Evolutionary conservation across 2,113 vertebrate genomes (phyloP).

Genomic region (Ceyx melanurus): DNA sequence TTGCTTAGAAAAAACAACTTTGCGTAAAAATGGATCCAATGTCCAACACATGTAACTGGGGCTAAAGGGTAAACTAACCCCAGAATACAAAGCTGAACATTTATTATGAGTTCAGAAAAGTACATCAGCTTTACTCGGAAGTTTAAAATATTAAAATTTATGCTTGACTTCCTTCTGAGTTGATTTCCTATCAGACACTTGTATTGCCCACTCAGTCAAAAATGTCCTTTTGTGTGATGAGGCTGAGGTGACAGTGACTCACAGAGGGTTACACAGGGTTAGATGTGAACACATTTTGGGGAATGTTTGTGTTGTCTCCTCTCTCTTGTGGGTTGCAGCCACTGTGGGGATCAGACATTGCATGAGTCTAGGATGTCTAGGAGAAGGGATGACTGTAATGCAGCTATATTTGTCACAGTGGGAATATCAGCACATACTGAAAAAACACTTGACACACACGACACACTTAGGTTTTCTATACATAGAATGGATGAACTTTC

Average conservation of each 20-base stretch:
- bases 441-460: not conserved
- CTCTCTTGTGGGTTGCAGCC: not conserved
- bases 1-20: not conserved
- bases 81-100: not conserved
- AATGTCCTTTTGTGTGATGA: not conserved
- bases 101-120: not conserved
- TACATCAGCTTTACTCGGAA: not conserved
- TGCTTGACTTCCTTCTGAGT: not conserved
- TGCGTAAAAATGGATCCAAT: not conserved
- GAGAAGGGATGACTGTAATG: not conserved
- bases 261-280: not conserved
- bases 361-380: not conserved
- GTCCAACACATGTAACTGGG: not conserved
- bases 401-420: not conserved
- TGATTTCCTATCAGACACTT: not conserved
- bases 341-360: not conserved
- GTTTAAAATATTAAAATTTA: not conserved
- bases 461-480: not conserved
- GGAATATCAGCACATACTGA: not conserved
- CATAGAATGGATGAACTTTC: not conserved
- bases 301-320: not conserved
- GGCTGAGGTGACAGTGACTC: not conserved
- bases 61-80: not conserved
- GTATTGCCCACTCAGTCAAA: not conserved
- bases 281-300: not conserved